Conservation (phyloP, 2,797 vertebrate species). For the Propithecus perrieri region DNA sequence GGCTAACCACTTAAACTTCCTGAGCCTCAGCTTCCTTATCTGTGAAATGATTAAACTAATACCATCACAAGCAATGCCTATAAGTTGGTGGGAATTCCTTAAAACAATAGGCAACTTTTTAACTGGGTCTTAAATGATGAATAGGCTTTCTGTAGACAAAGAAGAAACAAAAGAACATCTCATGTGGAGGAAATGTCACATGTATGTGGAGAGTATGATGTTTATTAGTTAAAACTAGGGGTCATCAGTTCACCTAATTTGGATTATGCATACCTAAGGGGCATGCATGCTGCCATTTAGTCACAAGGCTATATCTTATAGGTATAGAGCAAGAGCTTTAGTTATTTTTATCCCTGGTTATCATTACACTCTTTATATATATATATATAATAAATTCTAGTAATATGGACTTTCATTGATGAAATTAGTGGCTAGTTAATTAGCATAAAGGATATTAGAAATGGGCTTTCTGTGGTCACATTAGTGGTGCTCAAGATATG, state of each 20-base stretch:
- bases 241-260: background rate
- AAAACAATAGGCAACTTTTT: background rate
- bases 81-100: background rate
- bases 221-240: background rate
- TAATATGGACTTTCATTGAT: background rate
- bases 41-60: background rate
- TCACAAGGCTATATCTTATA: background rate
- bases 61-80: background rate
- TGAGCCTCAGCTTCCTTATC: background rate
- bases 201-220: background rate
- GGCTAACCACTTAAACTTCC: background rate
- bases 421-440: slow-evolving; percentile 13
- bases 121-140: background rate
- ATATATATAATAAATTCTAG: background rate
- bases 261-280: background rate
- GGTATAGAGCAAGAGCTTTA: background rate
- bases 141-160: background rate
- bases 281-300: background rate
- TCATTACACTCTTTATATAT: background rate
- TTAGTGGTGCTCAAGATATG: background rate
- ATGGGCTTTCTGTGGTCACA: background rate
- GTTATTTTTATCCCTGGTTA: background rate
- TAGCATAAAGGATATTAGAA: background rate
- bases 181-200: background rate
- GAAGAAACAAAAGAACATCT: background rate